A percentile compares a stretch with the other conserved stretches of the same genome.
phyloP scores from a whole-genome alignment of 1,140 invertebrate species.

The Oncopodura yosiiana region DNA sequence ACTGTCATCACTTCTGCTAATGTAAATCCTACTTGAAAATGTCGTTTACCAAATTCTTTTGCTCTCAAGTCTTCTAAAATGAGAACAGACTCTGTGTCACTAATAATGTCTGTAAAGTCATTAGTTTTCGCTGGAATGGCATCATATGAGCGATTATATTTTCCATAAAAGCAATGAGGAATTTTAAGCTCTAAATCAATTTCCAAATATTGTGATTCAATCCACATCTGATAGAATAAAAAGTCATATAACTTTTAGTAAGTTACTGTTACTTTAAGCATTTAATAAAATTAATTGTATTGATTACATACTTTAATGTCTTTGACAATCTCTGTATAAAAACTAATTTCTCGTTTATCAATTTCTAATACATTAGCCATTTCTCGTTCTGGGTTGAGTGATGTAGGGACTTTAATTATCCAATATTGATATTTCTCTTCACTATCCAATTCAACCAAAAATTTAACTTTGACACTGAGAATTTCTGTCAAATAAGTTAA shows the following conservation, averaged over 20 bases:
- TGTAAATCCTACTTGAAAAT: constrained; percentile 58
- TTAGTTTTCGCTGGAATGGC: not conserved
- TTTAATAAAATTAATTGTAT: not conserved
- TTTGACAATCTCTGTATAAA: constrained; percentile 19
- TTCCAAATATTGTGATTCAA: not conserved
- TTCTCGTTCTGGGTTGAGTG: not conserved
- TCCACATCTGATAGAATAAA: constrained; percentile 6
- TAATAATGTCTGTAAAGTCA: not conserved
- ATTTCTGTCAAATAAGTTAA: constrained; percentile 1
- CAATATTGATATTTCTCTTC: constrained; percentile 15
- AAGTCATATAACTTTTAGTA: too few relatives aligned
- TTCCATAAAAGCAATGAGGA: constrained; percentile 20
- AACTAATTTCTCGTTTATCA: constrained; percentile 14
- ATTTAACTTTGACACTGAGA: constrained; percentile 6
- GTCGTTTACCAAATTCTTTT: constrained; percentile 37
- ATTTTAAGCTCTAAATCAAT: constrained; percentile 14
- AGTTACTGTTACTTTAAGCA: too few relatives aligned
- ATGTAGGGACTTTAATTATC: constrained; percentile 20
- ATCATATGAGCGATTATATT: constrained; percentile 5
- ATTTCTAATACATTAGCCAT: not conserved
- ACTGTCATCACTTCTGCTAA: constrained; percentile 52
- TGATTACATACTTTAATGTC: constrained; percentile 4
- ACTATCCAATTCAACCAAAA: constrained; percentile 5
- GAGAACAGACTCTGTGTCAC: constrained; percentile 45
- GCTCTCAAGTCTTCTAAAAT: constrained; percentile 51